Conservation (phyloP, 2,113 vertebrate species). For the Corvus hawaiiensis region DNA sequence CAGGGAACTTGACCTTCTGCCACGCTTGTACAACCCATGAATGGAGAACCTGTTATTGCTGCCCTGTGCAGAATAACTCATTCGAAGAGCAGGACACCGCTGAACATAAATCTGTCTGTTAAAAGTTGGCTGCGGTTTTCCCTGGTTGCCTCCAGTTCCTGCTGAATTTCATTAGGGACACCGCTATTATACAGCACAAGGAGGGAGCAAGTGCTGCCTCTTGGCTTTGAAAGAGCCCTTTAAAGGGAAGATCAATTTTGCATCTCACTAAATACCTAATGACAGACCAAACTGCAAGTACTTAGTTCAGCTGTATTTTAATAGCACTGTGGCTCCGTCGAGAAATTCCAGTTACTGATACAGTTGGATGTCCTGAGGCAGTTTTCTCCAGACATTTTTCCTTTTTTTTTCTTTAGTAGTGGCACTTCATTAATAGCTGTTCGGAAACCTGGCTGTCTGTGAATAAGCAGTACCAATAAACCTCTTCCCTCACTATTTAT, state of each 20-base stretch:
- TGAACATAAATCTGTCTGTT: conserved; percentile 50
- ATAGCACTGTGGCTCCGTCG: not conserved
- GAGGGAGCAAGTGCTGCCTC: not conserved
- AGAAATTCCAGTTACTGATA: conserved; percentile 13
- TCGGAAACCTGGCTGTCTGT: not conserved
- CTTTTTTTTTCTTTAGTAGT: not conserved
- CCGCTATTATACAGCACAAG: conserved; percentile 6
- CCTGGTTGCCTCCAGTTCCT: not conserved
- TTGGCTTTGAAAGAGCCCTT: conserved; percentile 22
- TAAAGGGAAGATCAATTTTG: conserved; percentile 42
- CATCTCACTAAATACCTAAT: conserved; percentile 49
- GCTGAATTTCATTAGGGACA: conserved; percentile 39
- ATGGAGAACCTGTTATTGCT: not conserved
- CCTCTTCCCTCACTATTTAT: not conserved
- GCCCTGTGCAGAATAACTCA: conserved; percentile 1
- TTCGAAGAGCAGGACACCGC: not conserved
- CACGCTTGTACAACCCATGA: not conserved
- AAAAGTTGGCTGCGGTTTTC: not conserved
- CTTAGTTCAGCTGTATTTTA: conserved; percentile 47
- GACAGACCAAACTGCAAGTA: conserved; percentile 37
- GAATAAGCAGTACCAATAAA: not conserved
- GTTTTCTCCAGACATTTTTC: not conserved
- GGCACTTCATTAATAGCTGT: conserved; percentile 8
- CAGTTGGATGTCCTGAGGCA: not conserved
- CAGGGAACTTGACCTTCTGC: conserved; percentile 46